Conservation (phyloP, 2,797 vertebrate species). For the Chloroceryle amazona region DNA sequence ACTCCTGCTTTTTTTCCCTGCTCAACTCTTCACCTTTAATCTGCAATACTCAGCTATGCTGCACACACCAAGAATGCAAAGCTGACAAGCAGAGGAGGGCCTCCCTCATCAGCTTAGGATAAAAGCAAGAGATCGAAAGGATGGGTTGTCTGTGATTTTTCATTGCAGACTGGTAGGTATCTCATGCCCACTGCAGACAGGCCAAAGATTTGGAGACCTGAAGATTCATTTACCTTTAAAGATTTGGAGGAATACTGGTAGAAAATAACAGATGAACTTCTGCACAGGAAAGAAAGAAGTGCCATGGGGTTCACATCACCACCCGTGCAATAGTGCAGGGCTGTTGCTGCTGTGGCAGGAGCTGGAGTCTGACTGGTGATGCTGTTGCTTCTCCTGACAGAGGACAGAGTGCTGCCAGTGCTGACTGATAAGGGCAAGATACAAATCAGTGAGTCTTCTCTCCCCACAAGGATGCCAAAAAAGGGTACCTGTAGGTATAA, state of each 20-base stretch:
- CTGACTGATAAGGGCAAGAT: not conserved
- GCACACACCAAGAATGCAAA: slow-evolving; percentile 56
- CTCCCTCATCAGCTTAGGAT: slow-evolving; percentile 58
- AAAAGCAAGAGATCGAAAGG: slow-evolving; percentile 52
- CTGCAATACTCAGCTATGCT: slow-evolving; percentile 37
- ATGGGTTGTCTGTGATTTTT: slow-evolving; percentile 60
- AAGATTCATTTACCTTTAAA: slow-evolving; percentile 8
- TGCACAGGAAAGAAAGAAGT: not conserved
- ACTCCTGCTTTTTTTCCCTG: slow-evolving; percentile 32
- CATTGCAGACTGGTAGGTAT: slow-evolving; percentile 28
- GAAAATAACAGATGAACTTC: slow-evolving; percentile 1
- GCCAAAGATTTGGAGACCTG: slow-evolving; percentile 26
- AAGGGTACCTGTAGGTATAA: not conserved
- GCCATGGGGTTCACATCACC: not conserved
- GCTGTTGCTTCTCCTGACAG: not conserved
- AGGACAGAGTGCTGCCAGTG: not conserved
- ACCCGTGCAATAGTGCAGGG: accelerated
- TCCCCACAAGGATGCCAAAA: not conserved
- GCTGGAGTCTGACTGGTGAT: not conserved
- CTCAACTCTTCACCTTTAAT: slow-evolving; percentile 75
- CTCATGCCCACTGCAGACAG: not conserved
- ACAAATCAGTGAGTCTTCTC: not conserved
- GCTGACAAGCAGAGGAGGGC: slow-evolving; percentile 48
- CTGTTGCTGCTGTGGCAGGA: not conserved
- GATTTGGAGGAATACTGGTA: not conserved